phyloP scores from a whole-genome alignment of 2,797 vertebrate species.

The Perodicticus potto region DNA sequence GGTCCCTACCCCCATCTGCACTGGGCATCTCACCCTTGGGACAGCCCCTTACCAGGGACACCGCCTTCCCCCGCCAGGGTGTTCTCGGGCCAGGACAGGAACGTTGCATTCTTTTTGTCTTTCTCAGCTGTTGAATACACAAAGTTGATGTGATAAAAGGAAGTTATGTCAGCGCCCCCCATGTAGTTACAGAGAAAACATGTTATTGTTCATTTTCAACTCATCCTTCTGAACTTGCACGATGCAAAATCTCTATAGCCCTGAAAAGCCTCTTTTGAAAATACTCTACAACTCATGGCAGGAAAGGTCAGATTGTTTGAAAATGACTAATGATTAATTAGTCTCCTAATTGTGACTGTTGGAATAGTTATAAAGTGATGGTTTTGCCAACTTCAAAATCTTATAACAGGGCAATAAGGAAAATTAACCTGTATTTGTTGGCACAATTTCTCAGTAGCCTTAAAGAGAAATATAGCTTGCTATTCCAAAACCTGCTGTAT shows the following conservation, averaged over 20 bases:
- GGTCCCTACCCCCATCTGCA: no score
- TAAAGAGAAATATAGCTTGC: neutral
- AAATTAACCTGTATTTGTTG: neutral
- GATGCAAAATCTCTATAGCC: slow-evolving; percentile 75
- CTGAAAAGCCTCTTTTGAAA: slow-evolving; percentile 81
- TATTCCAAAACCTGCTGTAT: neutral
- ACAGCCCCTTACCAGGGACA: neutral
- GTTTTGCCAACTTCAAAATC: slow-evolving; percentile 82
- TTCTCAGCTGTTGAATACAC: neutral
- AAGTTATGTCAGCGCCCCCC: neutral
- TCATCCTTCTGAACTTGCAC: slow-evolving; percentile 60
- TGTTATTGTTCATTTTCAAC: neutral
- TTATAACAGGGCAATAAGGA: slow-evolving; percentile 67
- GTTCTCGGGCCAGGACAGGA: neutral
- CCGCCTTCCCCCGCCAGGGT: neutral
- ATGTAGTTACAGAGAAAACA: neutral
- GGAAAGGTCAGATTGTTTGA: slow-evolving; percentile 88
- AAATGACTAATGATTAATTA: slow-evolving; percentile 95
- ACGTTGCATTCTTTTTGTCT: accelerated
- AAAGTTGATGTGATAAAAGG: neutral
- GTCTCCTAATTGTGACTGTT: slow-evolving; percentile 78
- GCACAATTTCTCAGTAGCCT: neutral
- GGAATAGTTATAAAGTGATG: slow-evolving; percentile 76
- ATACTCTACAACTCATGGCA: slow-evolving; percentile 76
- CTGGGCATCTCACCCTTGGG: neutral